Conservation (phyloP, 2,797 vertebrate species). For the Sebastes diaconus region DNA sequence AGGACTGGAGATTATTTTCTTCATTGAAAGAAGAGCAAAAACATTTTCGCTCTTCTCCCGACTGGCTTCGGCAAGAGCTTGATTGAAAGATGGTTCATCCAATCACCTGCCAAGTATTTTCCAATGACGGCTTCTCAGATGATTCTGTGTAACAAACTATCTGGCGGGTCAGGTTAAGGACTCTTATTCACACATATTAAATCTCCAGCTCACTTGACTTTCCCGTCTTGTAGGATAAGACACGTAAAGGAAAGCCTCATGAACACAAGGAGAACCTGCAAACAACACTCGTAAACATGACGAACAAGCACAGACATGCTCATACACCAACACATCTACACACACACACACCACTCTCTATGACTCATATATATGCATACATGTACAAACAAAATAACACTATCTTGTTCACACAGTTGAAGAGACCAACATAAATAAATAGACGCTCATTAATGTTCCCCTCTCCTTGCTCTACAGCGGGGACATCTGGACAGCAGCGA, state of each 20-base stretch:
- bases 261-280: neutral
- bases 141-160: no score
- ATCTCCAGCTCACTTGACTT: neutral
- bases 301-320: neutral
- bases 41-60: no score
- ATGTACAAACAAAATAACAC: neutral
- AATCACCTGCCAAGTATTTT: no score
- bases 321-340: neutral
- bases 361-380: no score
- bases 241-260: neutral
- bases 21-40: no score
- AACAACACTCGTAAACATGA: neutral
- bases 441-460: neutral
- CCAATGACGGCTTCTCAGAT: no score
- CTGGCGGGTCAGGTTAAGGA: no score
- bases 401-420: neutral
- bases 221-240: neutral
- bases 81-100: no score
- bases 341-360: neutral
- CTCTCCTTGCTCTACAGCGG: neutral
- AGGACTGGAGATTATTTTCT: no score
- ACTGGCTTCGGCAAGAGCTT: no score
- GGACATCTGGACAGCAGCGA: conserved; percentile 64
- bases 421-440: neutral
- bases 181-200: neutral